Conservation (phyloP, 2,888 invertebrate species). For the Spilosoma lubricipeda region DNA sequence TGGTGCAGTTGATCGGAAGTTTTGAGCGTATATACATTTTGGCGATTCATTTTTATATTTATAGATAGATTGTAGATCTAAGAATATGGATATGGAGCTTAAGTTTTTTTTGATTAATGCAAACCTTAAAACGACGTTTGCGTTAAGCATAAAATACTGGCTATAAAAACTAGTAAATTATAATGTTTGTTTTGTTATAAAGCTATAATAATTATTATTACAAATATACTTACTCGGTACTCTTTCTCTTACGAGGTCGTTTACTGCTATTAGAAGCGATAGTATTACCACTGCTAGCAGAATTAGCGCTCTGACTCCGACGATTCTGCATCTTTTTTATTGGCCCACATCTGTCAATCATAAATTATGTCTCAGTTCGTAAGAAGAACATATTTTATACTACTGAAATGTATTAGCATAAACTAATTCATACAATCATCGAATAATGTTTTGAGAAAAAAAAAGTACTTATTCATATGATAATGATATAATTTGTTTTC, state of each 20-base stretch:
- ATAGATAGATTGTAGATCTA: no score
- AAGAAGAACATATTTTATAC: background rate
- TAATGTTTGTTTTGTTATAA: no score
- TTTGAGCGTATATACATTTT: no score
- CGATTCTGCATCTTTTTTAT: conserved; percentile 79
- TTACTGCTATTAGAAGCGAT: conserved; percentile 82
- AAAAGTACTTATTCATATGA: no score
- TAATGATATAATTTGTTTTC: background rate
- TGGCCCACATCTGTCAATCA: conserved; percentile 64
- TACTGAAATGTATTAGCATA: background rate
- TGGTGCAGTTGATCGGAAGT: no score
- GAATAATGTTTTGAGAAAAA: no score
- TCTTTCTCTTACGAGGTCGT: conserved; percentile 80
- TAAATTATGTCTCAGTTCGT: background rate
- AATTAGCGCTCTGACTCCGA: conserved; percentile 82
- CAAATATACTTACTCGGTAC: conserved; percentile 72
- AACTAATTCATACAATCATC: background rate
- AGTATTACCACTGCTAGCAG: conserved; percentile 82
- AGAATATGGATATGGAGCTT: background rate
- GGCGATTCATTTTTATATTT: no score
- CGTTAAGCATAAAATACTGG: background rate
- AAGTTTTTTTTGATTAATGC: no score
- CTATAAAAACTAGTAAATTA: no score
- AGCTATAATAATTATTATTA: no score
- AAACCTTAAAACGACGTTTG: background rate